Evolutionary conservation across 2,113 vertebrate species (phyloP).

Genomic region (Jaculus jaculus): DNA sequence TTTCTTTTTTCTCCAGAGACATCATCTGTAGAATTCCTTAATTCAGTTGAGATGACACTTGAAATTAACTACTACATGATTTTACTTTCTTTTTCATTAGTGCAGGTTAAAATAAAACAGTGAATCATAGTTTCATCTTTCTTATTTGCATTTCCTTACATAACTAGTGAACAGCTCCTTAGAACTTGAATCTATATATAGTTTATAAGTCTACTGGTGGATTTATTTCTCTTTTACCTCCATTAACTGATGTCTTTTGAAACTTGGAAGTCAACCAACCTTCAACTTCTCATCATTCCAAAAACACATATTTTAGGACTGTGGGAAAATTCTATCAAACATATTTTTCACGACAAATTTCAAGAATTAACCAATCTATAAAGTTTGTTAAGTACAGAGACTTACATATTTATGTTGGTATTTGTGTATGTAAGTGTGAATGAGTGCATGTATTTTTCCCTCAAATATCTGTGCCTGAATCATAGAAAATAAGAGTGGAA

Average conservation of each 20-base stretch:
- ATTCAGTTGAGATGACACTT: background rate
- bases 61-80: background rate
- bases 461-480: background rate
- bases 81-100: background rate
- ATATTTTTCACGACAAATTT: background rate
- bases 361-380: background rate
- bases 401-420: background rate
- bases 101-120: background rate
- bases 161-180: background rate
- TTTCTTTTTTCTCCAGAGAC: background rate
- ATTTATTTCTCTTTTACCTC: background rate
- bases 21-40: background rate
- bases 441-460: background rate
- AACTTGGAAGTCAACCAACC: background rate
- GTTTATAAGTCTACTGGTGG: background rate
- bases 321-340: background rate
- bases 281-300: background rate
- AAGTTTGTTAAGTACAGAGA: background rate
- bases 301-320: background rate
- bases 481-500: background rate
- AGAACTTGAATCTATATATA: background rate
- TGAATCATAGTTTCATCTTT: background rate
- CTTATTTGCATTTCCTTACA: background rate
- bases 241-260: background rate
- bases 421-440: accelerated